A percentile compares a stretch with the other conserved stretches of the same genome.
Conservation (phyloP, 2,797 vertebrate genomes). For the Pitangus sulphuratus region DNA sequence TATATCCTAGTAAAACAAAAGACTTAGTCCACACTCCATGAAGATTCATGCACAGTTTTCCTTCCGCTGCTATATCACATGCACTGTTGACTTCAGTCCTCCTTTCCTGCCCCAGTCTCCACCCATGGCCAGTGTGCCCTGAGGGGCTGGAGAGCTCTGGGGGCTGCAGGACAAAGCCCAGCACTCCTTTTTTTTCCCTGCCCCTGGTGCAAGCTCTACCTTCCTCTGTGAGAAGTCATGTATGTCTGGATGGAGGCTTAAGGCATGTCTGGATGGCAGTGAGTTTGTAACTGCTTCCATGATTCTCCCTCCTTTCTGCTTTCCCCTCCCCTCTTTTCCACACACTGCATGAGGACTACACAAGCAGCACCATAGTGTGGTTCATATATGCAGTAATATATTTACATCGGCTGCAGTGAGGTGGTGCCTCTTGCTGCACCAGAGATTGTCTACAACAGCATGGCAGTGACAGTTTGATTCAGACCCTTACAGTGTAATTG, state of each 20-base stretch:
- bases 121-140: not conserved
- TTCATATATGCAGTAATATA: not conserved
- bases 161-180: not conserved
- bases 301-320: not conserved
- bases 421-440: not conserved
- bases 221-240: accelerated
- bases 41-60: not conserved
- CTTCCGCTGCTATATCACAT: not conserved
- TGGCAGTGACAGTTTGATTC: not conserved
- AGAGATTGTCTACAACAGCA: not conserved
- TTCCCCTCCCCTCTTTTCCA: not conserved
- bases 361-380: not conserved
- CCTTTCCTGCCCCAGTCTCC: not conserved
- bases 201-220: not conserved
- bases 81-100: not conserved
- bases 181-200: not conserved
- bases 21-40: not conserved
- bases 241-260: not conserved
- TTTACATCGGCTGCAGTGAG: not conserved
- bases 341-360: not conserved
- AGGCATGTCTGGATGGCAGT: not conserved
- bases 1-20: not conserved
- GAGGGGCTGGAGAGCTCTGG: not conserved
- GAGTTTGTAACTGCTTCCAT: not conserved
- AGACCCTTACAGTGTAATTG: not conserved